phyloP scores from a whole-genome alignment of 2,113 vertebrate genomes.

The Crotalus horridus region DNA sequence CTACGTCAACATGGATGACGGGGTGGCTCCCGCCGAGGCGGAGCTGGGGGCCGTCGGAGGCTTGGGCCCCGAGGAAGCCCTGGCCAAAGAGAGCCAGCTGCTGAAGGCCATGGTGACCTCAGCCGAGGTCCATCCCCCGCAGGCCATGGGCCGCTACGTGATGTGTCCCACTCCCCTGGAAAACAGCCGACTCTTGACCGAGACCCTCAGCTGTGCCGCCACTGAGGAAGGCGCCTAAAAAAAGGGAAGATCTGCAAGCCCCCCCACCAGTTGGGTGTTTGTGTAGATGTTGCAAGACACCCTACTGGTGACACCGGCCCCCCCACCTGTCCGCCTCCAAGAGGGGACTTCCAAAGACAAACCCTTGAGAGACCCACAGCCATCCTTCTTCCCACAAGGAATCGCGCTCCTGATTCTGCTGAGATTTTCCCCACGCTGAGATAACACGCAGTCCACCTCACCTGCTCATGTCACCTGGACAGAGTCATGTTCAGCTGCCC shows the following conservation, averaged over 20 bases:
- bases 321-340: background rate
- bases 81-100: slow-evolving; percentile 60
- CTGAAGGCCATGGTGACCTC: slow-evolving; percentile 68
- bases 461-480: background rate
- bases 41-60: slow-evolving; percentile 71
- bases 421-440: background rate
- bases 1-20: slow-evolving; percentile 91
- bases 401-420: background rate
- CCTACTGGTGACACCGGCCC: too few species aligned
- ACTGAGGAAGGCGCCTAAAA: slow-evolving; percentile 60
- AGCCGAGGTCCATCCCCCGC: slow-evolving; percentile 73
- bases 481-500: background rate
- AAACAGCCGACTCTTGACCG: slow-evolving; percentile 53
- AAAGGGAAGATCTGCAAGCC: slow-evolving; percentile 28
- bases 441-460: background rate
- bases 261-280: background rate
- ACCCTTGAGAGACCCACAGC: background rate
- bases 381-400: background rate
- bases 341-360: background rate
- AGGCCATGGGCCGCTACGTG: slow-evolving; percentile 79
- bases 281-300: too few species aligned
- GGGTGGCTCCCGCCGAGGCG: slow-evolving; percentile 57
- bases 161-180: slow-evolving; percentile 80
- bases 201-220: slow-evolving; percentile 51
- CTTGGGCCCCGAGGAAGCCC: slow-evolving; percentile 35